A percentile compares a stretch with the other conserved stretches of the same genome.
These are phyloP conservation scores for Python bivittatus DNA, from an alignment of 2,113 vertebrate species.

Conservation along the genomic window DNA sequence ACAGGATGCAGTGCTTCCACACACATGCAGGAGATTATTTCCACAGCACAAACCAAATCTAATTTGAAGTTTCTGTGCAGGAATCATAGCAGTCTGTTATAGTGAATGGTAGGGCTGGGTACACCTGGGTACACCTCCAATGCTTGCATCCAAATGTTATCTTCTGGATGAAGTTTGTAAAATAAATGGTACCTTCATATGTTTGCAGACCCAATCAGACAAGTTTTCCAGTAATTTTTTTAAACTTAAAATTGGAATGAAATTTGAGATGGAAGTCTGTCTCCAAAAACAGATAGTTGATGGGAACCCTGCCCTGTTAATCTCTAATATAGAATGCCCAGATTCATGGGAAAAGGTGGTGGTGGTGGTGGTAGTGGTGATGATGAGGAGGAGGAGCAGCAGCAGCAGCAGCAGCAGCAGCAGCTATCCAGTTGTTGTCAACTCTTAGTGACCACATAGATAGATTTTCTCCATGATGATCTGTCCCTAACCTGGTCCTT, in stretches of 20 bases:
- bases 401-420: too few species aligned
- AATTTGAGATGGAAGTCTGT: background rate
- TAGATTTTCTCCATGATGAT: background rate
- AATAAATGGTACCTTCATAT: background rate
- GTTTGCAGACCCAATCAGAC: background rate
- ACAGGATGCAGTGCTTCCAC: background rate
- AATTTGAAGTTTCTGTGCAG: background rate
- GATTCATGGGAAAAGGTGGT: background rate
- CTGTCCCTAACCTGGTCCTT: background rate
- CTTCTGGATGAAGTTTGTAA: background rate
- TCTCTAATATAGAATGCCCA: background rate
- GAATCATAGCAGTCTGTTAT: background rate
- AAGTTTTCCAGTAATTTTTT: background rate
- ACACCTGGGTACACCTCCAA: background rate
- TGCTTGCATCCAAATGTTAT: background rate
- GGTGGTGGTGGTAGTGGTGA: background rate
- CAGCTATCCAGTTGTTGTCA: background rate
- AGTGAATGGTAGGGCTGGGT: background rate
- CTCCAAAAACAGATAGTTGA: background rate
- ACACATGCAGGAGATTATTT: background rate
- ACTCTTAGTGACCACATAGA: background rate
- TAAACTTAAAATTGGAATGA: background rate
- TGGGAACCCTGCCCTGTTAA: background rate
- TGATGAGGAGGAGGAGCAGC: background rate
- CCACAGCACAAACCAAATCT: background rate